Conservation (phyloP, 1,140 invertebrate species). For the Papilio dardanus region DNA sequence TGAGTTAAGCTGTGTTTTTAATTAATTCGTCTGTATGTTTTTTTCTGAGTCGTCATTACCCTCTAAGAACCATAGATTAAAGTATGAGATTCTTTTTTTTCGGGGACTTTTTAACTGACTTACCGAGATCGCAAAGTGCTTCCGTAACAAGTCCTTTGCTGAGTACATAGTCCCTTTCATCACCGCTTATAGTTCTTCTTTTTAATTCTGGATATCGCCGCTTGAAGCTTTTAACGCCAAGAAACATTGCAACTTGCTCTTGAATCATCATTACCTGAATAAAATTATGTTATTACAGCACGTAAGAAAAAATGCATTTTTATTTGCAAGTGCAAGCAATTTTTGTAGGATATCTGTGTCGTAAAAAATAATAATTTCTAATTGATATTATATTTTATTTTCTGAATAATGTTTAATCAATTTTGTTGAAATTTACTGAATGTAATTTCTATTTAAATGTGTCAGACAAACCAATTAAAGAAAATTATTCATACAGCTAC, state of each 20-base stretch:
- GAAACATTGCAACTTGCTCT: slow-evolving; percentile 94
- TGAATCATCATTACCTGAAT: slow-evolving; percentile 83
- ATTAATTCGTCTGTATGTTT: not conserved
- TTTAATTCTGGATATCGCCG: slow-evolving; percentile 96
- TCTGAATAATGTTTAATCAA: no score
- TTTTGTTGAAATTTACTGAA: no score
- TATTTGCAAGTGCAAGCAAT: no score
- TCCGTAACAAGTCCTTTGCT: slow-evolving; percentile 94
- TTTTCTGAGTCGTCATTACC: no score
- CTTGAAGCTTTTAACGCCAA: slow-evolving; percentile 97
- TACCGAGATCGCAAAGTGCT: slow-evolving; percentile 94
- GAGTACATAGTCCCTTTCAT: slow-evolving; percentile 94
- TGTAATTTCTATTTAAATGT: not conserved
- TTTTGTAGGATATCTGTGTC: no score
- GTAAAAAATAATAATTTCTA: no score
- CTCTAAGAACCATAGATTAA: no score
- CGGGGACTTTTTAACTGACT: no score
- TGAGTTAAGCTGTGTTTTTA: no score
- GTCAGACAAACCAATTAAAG: not conserved
- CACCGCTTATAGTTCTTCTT: slow-evolving; percentile 92
- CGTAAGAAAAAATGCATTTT: not conserved
- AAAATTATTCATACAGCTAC: not conserved
- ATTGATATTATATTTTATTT: no score
- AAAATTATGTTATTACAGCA: not conserved
- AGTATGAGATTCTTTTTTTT: no score